These are phyloP conservation scores for Dipodomys spectabilis DNA, from an alignment of 2,113 vertebrate species.

Conservation along the genomic window DNA sequence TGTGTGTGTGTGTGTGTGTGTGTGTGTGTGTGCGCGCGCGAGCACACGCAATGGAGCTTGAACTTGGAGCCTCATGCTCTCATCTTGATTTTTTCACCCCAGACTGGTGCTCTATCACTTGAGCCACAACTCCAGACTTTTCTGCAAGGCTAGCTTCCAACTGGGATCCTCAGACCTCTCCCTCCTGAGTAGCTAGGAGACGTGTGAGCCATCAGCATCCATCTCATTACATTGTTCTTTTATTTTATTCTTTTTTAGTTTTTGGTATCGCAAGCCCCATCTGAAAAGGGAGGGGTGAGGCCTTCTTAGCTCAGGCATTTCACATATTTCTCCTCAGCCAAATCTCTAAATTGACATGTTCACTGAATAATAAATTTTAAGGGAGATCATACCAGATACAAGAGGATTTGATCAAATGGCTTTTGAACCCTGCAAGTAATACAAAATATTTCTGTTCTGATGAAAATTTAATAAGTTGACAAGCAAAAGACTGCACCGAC, in stretches of 20 bases:
- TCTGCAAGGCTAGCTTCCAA: no score
- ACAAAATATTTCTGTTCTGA: constrained; percentile 56
- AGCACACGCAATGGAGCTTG: no score
- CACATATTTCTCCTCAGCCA: constrained; percentile 53
- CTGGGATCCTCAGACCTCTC: no score
- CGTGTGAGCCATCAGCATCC: no score
- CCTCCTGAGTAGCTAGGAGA: no score
- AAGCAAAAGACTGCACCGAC: constrained; percentile 12
- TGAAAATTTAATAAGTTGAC: constrained; percentile 58
- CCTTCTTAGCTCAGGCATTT: constrained; percentile 62
- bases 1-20: no score
- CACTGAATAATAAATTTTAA: constrained; percentile 66
- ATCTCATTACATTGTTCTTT: background rate
- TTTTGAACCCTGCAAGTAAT: constrained; percentile 64
- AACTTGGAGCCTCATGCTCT: no score
- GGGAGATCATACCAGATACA: background rate
- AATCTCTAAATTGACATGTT: constrained; percentile 63
- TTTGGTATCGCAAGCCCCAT: constrained; percentile 46
- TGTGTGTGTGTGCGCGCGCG: no score
- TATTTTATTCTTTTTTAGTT: background rate
- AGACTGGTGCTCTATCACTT: no score
- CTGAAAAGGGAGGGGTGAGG: constrained; percentile 34
- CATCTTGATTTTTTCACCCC: no score
- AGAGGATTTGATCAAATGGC: constrained; percentile 53
- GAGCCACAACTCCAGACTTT: no score